Evolutionary conservation across 2,888 invertebrate species (phyloP).

Genomic region (Serrognathus titanus): DNA sequence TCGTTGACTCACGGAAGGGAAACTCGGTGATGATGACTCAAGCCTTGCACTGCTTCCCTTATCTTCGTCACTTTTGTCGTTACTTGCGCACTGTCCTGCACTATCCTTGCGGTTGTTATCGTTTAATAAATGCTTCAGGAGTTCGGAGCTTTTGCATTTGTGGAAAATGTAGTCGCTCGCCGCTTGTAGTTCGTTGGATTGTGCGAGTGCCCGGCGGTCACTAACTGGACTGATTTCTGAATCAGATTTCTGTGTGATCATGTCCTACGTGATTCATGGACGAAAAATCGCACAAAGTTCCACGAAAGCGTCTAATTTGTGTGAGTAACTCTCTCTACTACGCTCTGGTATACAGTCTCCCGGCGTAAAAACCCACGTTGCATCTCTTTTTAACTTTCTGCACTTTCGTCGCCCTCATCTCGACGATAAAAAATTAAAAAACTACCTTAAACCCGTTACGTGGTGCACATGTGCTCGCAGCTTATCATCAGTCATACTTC

Average conservation of each 20-base stretch:
- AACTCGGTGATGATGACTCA: not conserved
- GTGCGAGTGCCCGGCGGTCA: conserved; percentile 2
- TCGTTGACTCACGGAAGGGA: conserved; percentile 20
- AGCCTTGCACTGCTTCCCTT: conserved; percentile 5
- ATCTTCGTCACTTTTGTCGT: conserved; percentile 16
- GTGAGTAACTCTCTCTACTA: conserved; percentile 24
- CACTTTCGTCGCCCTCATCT: not conserved
- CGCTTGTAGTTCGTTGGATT: conserved; percentile 15
- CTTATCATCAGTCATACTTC: not conserved
- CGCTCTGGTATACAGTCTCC: conserved; percentile 2
- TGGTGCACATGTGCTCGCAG: not conserved
- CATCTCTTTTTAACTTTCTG: not conserved
- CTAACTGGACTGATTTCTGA: conserved; percentile 28
- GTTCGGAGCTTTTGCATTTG: conserved; percentile 33
- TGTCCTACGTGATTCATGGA: conserved; percentile 35
- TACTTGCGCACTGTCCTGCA: conserved; percentile 10
- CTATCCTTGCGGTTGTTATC: conserved; percentile 6
- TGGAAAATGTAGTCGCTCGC: conserved; percentile 22
- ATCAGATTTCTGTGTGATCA: conserved; percentile 36
- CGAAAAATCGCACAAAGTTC: conserved; percentile 31
- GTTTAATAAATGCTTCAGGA: conserved; percentile 34
- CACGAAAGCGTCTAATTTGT: conserved; percentile 31
- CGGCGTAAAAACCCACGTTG: conserved; percentile 17
- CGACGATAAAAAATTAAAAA: not conserved
- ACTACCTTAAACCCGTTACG: not conserved